Evolutionary conservation across 2,113 vertebrate species (phyloP).

Genomic region (Tiliqua scincoides): DNA sequence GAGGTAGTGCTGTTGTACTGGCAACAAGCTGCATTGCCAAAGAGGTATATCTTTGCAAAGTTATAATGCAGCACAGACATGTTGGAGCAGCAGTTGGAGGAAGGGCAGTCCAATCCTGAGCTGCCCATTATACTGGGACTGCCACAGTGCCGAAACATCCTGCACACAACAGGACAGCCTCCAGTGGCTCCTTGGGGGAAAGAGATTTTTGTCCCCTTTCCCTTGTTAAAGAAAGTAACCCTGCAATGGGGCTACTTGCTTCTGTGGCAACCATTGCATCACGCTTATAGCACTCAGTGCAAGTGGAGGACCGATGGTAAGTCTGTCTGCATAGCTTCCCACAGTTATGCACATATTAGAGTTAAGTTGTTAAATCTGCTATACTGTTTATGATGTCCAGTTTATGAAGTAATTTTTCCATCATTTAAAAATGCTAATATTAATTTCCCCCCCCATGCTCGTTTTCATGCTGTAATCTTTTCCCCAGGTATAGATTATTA

Average conservation of each 20-base stretch:
- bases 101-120: too few relatives aligned
- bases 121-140: too few relatives aligned
- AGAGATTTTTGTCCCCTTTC: too few relatives aligned
- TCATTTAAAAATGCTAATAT: slow-evolving; percentile 8
- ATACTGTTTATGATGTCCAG: neutral
- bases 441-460: neutral
- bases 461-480: slow-evolving; percentile 12
- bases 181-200: too few relatives aligned
- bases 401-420: slow-evolving; percentile 9
- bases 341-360: neutral
- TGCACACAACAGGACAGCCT: too few relatives aligned
- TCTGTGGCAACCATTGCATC: too few relatives aligned
- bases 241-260: too few relatives aligned
- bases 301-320: too few relatives aligned
- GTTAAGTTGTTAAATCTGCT: neutral
- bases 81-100: neutral
- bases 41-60: neutral
- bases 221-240: too few relatives aligned
- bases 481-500: slow-evolving; percentile 31
- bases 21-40: neutral
- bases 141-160: too few relatives aligned
- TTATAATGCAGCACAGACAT: neutral
- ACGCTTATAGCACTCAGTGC: too few relatives aligned
- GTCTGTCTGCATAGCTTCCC: neutral
- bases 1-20: neutral